Percentiles rank a stretch among this genome's conserved stretches.
These are phyloP conservation scores for Pollenia labialis DNA, from an alignment of 2,888 invertebrate species.

Conservation along the genomic window DNA sequence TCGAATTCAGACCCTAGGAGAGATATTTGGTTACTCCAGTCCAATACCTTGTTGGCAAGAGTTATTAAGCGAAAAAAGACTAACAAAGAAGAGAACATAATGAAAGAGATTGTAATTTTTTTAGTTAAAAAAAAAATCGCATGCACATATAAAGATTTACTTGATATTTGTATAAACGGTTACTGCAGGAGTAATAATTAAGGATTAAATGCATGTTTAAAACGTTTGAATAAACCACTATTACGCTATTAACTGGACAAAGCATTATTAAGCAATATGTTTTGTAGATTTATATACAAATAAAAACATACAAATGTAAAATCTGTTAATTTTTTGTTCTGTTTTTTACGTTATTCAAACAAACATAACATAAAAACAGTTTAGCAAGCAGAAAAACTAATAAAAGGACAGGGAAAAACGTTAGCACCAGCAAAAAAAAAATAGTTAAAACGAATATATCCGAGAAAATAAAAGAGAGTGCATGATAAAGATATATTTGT, in stretches of 20 bases:
- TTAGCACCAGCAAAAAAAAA: constrained; percentile 9
- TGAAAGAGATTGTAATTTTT: no score
- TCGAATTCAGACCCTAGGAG: no score
- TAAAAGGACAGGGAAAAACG: not conserved
- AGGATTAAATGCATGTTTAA: no score
- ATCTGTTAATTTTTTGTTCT: not conserved
- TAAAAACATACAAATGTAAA: not conserved
- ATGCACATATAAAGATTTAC: no score
- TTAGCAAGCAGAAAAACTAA: constrained; percentile 9
- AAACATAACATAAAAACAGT: not conserved
- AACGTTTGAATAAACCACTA: not conserved
- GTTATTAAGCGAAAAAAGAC: no score
- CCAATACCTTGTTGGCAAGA: no score
- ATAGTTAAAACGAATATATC: not conserved
- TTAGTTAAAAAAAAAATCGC: no score
- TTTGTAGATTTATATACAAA: not conserved
- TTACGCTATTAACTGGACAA: constrained; percentile 1
- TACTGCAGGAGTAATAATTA: no score
- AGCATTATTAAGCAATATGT: not conserved
- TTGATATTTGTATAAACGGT: no score
- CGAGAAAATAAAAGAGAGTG: not conserved
- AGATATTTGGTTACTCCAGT: no score
- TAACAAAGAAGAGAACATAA: no score
- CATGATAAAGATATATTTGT: constrained; percentile 3
- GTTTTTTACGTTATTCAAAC: not conserved